phyloP scores from a whole-genome alignment of 1,140 invertebrate genomes.

The Drosophila navojoa region DNA sequence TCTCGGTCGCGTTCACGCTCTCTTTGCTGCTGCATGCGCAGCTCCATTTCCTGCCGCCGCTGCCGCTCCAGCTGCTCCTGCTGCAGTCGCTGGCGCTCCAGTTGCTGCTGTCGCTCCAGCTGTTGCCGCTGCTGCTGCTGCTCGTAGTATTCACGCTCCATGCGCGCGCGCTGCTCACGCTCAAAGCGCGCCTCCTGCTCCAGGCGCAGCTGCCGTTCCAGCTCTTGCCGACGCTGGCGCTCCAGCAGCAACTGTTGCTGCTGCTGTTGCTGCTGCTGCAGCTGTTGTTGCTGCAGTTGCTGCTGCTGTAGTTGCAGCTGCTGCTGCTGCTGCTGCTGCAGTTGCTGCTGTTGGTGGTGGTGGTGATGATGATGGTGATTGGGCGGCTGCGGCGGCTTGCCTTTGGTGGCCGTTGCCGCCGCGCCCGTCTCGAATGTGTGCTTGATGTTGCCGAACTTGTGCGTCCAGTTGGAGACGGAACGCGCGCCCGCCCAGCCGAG shows the following conservation, averaged over 20 bases:
- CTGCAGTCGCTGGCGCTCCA: conserved; percentile 46
- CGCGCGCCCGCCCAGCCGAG: conserved; percentile 72
- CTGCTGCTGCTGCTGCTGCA: conserved; percentile 66
- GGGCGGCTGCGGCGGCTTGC: conserved; percentile 65
- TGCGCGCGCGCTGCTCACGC: conserved; percentile 60
- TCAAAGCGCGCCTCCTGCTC: conserved; percentile 70
- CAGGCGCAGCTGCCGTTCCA: conserved; percentile 59
- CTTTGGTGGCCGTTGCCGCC: conserved; percentile 64
- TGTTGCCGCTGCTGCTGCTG: conserved; percentile 64
- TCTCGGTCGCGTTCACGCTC: conserved; percentile 59
- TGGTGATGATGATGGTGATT: conserved; percentile 50
- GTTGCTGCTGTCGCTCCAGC: conserved; percentile 55
- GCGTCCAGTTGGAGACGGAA: conserved; percentile 88
- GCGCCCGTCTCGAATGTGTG: conserved; percentile 89
- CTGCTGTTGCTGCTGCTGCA: conserved; percentile 67
- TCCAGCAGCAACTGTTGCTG: conserved; percentile 52
- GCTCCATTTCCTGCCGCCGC: conserved; percentile 60
- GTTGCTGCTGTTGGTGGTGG: conserved; percentile 67
- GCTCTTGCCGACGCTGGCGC: conserved; percentile 65
- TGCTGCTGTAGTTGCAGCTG: conserved; percentile 65
- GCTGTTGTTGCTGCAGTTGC: conserved; percentile 62
- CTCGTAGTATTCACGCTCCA: conserved; percentile 69
- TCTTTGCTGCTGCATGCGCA: conserved; percentile 56
- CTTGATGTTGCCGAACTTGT: conserved; percentile 92
- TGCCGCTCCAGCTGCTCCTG: conserved; percentile 63